These are phyloP conservation scores for Synergus gifuensis DNA, from an alignment of 2,888 invertebrate genomes.

Conservation along the genomic window DNA sequence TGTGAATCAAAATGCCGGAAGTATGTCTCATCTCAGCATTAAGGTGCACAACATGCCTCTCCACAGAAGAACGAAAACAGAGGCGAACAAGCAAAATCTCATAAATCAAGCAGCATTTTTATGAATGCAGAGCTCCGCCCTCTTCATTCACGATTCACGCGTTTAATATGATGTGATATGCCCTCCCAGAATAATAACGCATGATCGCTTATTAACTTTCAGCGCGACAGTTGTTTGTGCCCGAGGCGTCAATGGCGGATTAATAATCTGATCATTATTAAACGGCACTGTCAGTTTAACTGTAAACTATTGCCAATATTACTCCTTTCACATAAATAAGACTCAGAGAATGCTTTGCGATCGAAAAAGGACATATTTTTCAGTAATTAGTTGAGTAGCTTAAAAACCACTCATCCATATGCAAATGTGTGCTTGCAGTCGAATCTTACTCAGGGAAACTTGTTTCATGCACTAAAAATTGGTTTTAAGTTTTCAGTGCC, in stretches of 20 bases:
- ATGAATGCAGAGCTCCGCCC: background rate
- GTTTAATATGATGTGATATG: slow-evolving; percentile 11
- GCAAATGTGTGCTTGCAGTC: background rate
- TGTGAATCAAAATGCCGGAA: background rate
- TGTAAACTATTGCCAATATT: slow-evolving; percentile 14
- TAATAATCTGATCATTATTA: slow-evolving; percentile 2
- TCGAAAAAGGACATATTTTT: background rate
- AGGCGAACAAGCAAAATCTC: background rate
- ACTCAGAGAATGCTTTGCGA: background rate
- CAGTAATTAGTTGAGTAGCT: background rate
- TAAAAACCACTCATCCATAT: background rate
- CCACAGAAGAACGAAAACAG: too few species aligned
- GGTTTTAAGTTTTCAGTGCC: background rate
- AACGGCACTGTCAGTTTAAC: slow-evolving; percentile 16
- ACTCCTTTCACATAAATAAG: slow-evolving; percentile 7
- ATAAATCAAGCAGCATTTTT: slow-evolving; percentile 2
- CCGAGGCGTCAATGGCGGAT: slow-evolving; percentile 23
- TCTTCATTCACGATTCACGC: background rate
- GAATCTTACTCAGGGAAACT: background rate
- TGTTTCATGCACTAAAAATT: background rate
- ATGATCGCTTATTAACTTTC: slow-evolving; percentile 33
- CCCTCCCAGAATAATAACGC: slow-evolving; percentile 1
- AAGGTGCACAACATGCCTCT: too few species aligned
- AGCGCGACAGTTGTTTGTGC: slow-evolving; percentile 2
- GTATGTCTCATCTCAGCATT: too few species aligned